Percentiles rank a stretch among this genome's conserved stretches.
phyloP scores from a whole-genome alignment of 2,113 vertebrate species.

The Heterochromis multidens region DNA sequence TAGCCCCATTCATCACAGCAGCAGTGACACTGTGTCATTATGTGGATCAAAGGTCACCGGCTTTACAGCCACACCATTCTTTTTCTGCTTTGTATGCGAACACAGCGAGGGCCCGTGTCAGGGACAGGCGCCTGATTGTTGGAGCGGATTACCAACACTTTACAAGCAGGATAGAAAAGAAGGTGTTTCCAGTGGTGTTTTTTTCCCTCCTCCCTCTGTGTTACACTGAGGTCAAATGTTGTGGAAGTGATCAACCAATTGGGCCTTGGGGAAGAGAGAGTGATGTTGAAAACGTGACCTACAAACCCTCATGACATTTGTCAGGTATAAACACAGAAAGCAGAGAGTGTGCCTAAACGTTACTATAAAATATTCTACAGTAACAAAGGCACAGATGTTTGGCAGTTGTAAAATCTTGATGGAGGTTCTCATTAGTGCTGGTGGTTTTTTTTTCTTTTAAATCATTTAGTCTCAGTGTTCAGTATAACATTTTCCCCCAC shows the following conservation, averaged over 20 bases:
- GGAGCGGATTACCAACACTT: slow-evolving; percentile 46
- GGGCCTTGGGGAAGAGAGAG: not conserved
- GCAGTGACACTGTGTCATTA: slow-evolving; percentile 9
- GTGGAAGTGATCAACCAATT: not conserved
- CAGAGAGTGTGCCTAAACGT: too few species aligned
- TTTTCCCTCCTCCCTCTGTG: not conserved
- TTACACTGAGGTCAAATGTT: not conserved
- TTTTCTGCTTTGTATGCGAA: slow-evolving; percentile 69
- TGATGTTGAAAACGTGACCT: not conserved
- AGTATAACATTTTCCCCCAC: too few species aligned
- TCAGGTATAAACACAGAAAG: not conserved
- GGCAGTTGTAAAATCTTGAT: too few species aligned
- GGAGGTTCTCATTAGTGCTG: too few species aligned
- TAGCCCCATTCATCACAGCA: not conserved
- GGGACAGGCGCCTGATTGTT: slow-evolving; percentile 59
- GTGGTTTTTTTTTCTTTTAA: too few species aligned
- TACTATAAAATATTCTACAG: not conserved
- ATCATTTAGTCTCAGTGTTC: too few species aligned
- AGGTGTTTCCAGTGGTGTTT: slow-evolving; percentile 19
- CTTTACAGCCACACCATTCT: slow-evolving; percentile 59
- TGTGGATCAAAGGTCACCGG: slow-evolving; percentile 63
- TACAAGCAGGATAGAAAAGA: slow-evolving; percentile 24
- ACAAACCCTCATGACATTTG: not conserved
- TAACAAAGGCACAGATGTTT: too few species aligned
- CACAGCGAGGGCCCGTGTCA: slow-evolving; percentile 42